Percentiles rank a stretch among this genome's conserved stretches.
phyloP scores from a whole-genome alignment of 2,888 invertebrate genomes.

The Schizaphis graminum region DNA sequence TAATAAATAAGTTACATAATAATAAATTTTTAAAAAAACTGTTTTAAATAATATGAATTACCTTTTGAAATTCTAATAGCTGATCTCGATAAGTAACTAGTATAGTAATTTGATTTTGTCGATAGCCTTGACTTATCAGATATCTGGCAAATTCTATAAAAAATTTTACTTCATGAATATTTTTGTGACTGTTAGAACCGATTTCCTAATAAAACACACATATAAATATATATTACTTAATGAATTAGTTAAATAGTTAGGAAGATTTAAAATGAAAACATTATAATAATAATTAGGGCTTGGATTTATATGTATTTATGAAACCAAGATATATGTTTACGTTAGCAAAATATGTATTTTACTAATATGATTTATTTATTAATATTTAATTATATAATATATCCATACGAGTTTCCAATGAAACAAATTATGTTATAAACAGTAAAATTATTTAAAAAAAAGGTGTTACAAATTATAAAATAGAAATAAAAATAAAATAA shows the following conservation, averaged over 20 bases:
- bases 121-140: conserved; percentile 76
- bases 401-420: too few species aligned
- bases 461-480: too few species aligned
- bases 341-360: too few species aligned
- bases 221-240: neutral
- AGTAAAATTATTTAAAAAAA: too few species aligned
- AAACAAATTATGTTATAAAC: too few species aligned
- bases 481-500: too few species aligned
- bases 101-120: conserved; percentile 78
- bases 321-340: too few species aligned
- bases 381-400: too few species aligned
- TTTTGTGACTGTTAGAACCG: conserved; percentile 70
- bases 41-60: neutral
- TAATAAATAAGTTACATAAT: neutral
- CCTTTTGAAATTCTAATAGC: conserved; percentile 70
- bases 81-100: conserved; percentile 82
- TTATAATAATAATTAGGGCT: too few species aligned
- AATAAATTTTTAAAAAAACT: neutral
- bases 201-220: neutral
- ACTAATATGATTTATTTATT: too few species aligned
- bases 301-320: too few species aligned
- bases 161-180: conserved; percentile 78
- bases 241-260: neutral
- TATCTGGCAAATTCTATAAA: conserved; percentile 76
- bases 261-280: neutral